Conservation (phyloP, 2,888 invertebrate genomes). For the Oscheius onirici region DNA sequence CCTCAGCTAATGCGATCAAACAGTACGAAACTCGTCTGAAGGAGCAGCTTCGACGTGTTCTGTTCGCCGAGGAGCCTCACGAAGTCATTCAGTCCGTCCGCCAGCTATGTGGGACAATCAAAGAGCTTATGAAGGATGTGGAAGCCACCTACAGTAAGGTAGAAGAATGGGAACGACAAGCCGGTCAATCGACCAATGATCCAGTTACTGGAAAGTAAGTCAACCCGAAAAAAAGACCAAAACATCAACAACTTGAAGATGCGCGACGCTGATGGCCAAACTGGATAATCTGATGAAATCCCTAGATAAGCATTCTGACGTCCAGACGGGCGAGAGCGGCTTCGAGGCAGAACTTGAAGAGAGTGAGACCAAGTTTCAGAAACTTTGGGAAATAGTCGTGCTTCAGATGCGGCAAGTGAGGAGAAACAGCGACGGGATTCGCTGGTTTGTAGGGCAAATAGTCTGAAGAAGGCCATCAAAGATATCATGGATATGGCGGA, state of each 20-base stretch:
- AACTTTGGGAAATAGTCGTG: no score
- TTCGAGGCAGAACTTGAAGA: conserved; percentile 56
- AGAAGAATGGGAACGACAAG: conserved; percentile 37
- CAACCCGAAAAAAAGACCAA: background rate
- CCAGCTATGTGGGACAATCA: conserved; percentile 83
- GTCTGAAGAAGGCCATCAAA: conserved; percentile 84
- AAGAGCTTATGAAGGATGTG: conserved; percentile 79
- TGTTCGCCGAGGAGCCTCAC: conserved; percentile 49
- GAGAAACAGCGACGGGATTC: conserved; percentile 74
- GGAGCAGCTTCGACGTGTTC: conserved; percentile 42
- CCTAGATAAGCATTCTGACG: conserved; percentile 76
- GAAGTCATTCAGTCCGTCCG: conserved; percentile 47
- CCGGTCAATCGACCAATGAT: conserved; percentile 29
- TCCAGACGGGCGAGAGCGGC: conserved; percentile 74
- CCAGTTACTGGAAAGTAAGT: conserved; percentile 42
- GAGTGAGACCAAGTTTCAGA: background rate
- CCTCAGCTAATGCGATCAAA: conserved; percentile 45
- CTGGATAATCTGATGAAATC: conserved; percentile 81
- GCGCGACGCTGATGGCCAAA: conserved; percentile 82
- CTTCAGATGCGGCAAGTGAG: conserved; percentile 35
- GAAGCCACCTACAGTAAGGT: conserved; percentile 59
- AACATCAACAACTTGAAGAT: conserved; percentile 73
- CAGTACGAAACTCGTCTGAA: conserved; percentile 70
- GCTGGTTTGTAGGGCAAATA: conserved; percentile 80
- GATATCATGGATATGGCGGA: conserved; percentile 85